These are phyloP conservation scores for Lindbergichthys nudifrons DNA, from an alignment of 2,797 vertebrate genomes.

Conservation along the genomic window DNA sequence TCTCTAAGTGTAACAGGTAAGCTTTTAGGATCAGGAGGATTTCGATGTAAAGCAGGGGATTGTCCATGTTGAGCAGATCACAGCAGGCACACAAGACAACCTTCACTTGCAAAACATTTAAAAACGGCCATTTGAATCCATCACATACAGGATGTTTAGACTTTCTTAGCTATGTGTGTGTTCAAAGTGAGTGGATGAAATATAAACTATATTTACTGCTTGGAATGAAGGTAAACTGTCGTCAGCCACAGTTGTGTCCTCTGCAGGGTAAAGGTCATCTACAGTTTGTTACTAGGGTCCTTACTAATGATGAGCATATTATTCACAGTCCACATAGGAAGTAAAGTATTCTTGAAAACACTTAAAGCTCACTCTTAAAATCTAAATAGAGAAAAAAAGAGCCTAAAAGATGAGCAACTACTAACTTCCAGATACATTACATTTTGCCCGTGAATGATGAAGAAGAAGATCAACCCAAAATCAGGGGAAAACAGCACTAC, in stretches of 20 bases:
- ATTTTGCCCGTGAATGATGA: background rate
- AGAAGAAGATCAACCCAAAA: background rate
- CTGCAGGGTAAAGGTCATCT: conserved; percentile 12
- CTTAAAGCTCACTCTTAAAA: background rate
- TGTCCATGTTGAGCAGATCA: conserved; percentile 62
- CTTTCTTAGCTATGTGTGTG: background rate
- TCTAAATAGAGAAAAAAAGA: background rate
- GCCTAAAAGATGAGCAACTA: background rate
- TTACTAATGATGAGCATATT: background rate
- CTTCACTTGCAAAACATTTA: conserved; percentile 20
- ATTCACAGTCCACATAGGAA: background rate
- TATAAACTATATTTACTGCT: background rate
- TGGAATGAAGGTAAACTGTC: conserved; percentile 18
- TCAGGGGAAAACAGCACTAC: background rate
- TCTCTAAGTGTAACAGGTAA: conserved; percentile 65
- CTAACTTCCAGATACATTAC: background rate
- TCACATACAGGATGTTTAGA: background rate
- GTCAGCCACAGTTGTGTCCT: background rate
- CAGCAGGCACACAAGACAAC: conserved; percentile 33
- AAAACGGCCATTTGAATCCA: conserved; percentile 11
- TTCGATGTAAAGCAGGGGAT: conserved; percentile 72
- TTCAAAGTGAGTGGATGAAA: background rate
- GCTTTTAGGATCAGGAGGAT: conserved; percentile 79
- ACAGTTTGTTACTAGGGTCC: background rate
- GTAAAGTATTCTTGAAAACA: background rate